Conservation (phyloP, 2,797 vertebrate genomes). For the Phataginus tricuspis region DNA sequence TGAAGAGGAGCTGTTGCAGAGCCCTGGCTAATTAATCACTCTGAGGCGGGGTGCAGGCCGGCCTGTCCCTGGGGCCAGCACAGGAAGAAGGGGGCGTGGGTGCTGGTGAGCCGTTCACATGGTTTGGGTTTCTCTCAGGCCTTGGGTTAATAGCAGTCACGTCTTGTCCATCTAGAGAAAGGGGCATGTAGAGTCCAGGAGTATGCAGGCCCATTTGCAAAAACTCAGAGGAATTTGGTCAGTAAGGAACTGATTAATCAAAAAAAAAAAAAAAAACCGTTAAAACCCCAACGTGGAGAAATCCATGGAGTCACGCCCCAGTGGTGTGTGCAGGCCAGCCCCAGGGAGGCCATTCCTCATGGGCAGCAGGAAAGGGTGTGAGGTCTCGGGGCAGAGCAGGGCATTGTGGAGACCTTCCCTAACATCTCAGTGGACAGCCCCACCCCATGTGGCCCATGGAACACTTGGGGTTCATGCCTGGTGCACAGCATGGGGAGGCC, state of each 20-base stretch:
- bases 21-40: constrained; percentile 93
- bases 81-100: constrained; percentile 79
- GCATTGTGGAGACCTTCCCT: background rate
- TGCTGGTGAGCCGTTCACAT: constrained; percentile 72
- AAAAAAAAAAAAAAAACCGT: background rate
- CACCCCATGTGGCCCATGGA: accelerated
- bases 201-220: constrained; percentile 53
- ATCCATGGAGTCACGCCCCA: background rate
- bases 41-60: constrained; percentile 86
- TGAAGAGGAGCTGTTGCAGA: constrained; percentile 90
- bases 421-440: background rate
- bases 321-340: background rate
- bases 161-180: constrained; percentile 76
- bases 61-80: constrained; percentile 82
- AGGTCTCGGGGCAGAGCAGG: background rate
- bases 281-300: background rate
- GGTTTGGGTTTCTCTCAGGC: constrained; percentile 85
- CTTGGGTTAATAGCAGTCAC: constrained; percentile 79
- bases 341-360: background rate
- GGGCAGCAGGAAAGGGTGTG: background rate
- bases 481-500: background rate
- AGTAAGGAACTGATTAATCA: constrained; percentile 80
- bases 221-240: constrained; percentile 71
- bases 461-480: background rate
- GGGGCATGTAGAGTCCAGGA: constrained; percentile 64